phyloP scores from a whole-genome alignment of 2,888 invertebrate species.

The Sinhomidia bicolor region DNA sequence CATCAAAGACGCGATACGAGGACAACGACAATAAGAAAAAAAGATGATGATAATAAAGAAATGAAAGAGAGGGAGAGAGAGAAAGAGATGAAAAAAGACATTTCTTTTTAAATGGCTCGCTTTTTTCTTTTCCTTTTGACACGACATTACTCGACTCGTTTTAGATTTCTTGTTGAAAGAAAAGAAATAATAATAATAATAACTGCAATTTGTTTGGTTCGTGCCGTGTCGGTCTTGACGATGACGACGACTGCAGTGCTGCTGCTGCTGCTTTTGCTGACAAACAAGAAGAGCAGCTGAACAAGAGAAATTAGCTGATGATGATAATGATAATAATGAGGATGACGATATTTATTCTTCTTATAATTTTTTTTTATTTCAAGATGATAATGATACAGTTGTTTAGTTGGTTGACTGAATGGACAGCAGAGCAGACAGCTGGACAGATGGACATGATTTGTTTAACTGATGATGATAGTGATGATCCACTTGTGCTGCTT shows the following conservation, averaged over 20 bases:
- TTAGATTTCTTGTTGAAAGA: not conserved
- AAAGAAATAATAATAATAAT: not conserved
- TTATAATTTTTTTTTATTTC: not conserved
- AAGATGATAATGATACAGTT: slow-evolving; percentile 21
- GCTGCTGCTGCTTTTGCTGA: not conserved
- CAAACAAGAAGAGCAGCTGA: slow-evolving; percentile 1
- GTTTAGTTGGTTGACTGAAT: slow-evolving; percentile 36
- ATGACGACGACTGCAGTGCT: too few species aligned
- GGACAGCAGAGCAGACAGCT: slow-evolving; percentile 56
- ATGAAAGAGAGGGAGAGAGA: not conserved
- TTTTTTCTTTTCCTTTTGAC: not conserved
- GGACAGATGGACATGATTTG: slow-evolving; percentile 69
- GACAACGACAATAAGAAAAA: not conserved
- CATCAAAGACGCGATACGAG: too few species aligned
- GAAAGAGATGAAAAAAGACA: too few species aligned
- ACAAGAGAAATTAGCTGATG: not conserved
- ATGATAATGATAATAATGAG: not conserved
- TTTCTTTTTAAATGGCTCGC: not conserved
- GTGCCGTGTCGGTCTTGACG: slow-evolving; percentile 59
- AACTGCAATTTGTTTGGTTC: slow-evolving; percentile 35
- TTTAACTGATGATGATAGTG: slow-evolving; percentile 21
- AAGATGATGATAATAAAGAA: not conserved
- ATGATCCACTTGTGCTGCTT: slow-evolving; percentile 52
- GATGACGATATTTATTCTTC: not conserved
- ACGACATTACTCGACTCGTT: slow-evolving; percentile 7